Evolutionary conservation across 1,140 invertebrate genomes (phyloP).

Genomic region (Dinothrombium tinctorium): DNA sequence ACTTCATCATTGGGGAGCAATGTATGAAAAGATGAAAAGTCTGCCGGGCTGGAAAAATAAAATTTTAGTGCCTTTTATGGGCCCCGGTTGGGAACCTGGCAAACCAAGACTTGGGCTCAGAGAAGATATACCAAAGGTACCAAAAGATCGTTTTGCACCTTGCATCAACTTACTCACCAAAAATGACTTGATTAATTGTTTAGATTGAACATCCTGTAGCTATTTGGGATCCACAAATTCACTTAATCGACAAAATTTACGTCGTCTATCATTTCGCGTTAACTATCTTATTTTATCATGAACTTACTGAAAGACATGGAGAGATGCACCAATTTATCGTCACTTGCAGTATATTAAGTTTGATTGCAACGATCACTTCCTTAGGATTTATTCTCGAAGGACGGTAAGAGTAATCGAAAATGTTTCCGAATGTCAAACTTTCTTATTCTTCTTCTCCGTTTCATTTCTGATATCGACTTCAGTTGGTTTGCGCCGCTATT

Average conservation of each 20-base stretch:
- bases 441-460: not conserved
- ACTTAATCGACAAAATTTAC: conserved; percentile 9
- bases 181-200: not conserved
- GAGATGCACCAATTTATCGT: conserved; percentile 5
- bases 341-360: conserved; percentile 1
- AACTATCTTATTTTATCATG: conserved; percentile 11
- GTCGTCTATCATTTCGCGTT: conserved; percentile 11
- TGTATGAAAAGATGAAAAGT: conserved; percentile 30
- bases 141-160: not conserved
- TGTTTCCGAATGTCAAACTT: not conserved
- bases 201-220: conserved; percentile 16
- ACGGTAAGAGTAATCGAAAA: conserved; percentile 4
- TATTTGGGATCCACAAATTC: conserved; percentile 10
- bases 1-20: conserved; percentile 42
- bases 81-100: conserved; percentile 66
- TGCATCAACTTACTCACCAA: not conserved
- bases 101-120: conserved; percentile 48
- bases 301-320: conserved; percentile 8
- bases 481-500: conserved; percentile 4
- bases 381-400: conserved; percentile 10
- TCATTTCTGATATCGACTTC: not conserved
- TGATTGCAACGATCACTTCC: conserved; percentile 9
- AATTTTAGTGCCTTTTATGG: conserved; percentile 45
- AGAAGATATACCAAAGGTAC: conserved; percentile 46
- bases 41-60: conserved; percentile 30